Percentiles rank a stretch among this genome's conserved stretches.
Conservation (phyloP, 2,113 vertebrate genomes). For the Girardinichthys multiradiatus region DNA sequence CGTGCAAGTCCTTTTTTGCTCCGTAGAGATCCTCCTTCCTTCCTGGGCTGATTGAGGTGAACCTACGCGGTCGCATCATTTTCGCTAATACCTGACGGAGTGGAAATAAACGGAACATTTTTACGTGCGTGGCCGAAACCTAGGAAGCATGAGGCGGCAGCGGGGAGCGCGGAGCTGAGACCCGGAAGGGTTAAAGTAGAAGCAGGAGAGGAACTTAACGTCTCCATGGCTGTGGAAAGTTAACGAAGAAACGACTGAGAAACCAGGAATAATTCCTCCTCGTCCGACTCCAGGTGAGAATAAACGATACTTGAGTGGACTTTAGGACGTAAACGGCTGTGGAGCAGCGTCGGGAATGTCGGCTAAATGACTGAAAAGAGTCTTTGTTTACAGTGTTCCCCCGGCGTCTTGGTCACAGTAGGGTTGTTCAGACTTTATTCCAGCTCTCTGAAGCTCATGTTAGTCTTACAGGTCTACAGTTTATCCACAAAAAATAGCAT, state of each 20-base stretch:
- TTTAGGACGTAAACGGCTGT: background rate
- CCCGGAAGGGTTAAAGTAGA: conserved; percentile 19
- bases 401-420: conserved; percentile 53
- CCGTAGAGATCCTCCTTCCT: conserved; percentile 74
- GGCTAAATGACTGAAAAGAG: conserved; percentile 28
- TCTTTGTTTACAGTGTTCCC: conserved; percentile 69
- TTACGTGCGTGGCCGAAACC: conserved; percentile 37
- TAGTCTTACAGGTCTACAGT: conserved; percentile 36
- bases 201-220: conserved; percentile 60
- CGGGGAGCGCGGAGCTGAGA: conserved; percentile 28
- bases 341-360: conserved; percentile 1
- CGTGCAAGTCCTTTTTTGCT: conserved; percentile 33
- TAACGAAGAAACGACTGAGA: conserved; percentile 54
- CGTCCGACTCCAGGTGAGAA: conserved; percentile 66
- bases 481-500: conserved; percentile 22
- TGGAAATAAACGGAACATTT: conserved; percentile 28
- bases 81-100: conserved; percentile 51
- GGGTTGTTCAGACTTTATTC: conserved; percentile 35
- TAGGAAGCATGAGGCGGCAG: conserved; percentile 23
- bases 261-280: conserved; percentile 44
- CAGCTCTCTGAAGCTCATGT: conserved; percentile 37
- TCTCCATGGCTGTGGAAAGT: conserved; percentile 77
- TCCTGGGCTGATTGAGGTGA: conserved; percentile 73
- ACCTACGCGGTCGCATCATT: conserved; percentile 60
- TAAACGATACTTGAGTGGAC: background rate